These are phyloP conservation scores for Cyanocitta stelleri DNA, from an alignment of 2,113 vertebrate genomes.

Conservation along the genomic window DNA sequence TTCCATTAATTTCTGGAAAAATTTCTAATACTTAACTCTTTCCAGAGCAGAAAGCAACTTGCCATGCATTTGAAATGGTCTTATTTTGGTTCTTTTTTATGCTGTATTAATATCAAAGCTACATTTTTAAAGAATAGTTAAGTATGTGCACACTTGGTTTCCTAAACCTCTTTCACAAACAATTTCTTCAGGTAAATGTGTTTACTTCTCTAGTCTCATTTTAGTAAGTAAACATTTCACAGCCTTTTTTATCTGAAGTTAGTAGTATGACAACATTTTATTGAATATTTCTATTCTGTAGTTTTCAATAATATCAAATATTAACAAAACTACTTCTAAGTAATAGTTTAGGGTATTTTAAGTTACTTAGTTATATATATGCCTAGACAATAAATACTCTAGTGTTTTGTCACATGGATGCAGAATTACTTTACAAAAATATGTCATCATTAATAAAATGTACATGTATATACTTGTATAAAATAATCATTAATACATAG, in stretches of 20 bases:
- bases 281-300: neutral
- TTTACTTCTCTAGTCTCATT: neutral
- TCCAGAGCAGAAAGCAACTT: neutral
- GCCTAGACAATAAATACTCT: neutral
- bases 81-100: neutral
- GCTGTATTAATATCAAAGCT: neutral
- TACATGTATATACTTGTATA: neutral
- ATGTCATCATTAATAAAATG: neutral
- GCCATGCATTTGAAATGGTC: neutral
- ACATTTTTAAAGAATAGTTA: neutral
- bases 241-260: neutral
- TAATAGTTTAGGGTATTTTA: neutral
- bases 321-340: neutral
- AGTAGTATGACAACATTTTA: neutral
- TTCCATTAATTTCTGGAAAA: neutral
- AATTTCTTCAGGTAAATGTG: neutral
- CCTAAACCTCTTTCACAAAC: neutral
- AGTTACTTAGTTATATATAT: neutral
- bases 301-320: neutral
- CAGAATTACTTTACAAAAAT: neutral
- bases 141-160: neutral
- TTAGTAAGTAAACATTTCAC: neutral
- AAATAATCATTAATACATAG: neutral
- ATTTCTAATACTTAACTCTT: neutral
- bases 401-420: neutral